Evolutionary conservation across 2,113 vertebrate species (phyloP).

Genomic region (Casuarius casuarius): DNA sequence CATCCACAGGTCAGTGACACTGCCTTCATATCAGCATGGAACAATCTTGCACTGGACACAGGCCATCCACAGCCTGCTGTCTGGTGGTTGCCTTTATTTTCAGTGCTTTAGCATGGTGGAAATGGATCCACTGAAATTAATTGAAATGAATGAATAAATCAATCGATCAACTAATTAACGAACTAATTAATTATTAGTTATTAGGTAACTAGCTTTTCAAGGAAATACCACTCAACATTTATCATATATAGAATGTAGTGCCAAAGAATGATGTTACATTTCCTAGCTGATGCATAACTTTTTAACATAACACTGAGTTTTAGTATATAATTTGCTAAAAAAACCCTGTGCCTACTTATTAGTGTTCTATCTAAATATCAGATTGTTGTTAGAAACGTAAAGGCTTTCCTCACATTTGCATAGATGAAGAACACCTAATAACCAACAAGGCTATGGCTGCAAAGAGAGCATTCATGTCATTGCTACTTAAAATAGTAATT

Average conservation of each 20-base stretch:
- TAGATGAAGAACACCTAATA: neutral
- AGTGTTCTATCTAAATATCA: neutral
- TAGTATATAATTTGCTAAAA: neutral
- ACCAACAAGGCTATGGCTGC: neutral
- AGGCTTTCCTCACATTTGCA: neutral
- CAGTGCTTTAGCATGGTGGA: neutral
- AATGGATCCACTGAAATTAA: neutral
- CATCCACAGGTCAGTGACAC: neutral
- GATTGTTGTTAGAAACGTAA: neutral
- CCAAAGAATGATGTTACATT: neutral
- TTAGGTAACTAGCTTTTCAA: neutral
- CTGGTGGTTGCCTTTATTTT: neutral
- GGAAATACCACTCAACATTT: neutral
- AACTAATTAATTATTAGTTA: neutral
- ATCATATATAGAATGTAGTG: neutral
- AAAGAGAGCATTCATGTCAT: neutral
- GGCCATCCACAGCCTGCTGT: accelerated
- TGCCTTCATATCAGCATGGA: neutral
- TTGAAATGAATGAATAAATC: neutral
- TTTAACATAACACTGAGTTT: neutral
- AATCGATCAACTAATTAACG: neutral
- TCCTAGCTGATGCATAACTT: neutral
- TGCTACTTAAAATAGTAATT: neutral
- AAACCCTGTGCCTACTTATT: neutral
- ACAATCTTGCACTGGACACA: neutral